Evolutionary conservation across 2,113 vertebrate genomes (phyloP), one percentile per base, ranked within the genome.

Genomic region (Dromas ardeola): DNA sequence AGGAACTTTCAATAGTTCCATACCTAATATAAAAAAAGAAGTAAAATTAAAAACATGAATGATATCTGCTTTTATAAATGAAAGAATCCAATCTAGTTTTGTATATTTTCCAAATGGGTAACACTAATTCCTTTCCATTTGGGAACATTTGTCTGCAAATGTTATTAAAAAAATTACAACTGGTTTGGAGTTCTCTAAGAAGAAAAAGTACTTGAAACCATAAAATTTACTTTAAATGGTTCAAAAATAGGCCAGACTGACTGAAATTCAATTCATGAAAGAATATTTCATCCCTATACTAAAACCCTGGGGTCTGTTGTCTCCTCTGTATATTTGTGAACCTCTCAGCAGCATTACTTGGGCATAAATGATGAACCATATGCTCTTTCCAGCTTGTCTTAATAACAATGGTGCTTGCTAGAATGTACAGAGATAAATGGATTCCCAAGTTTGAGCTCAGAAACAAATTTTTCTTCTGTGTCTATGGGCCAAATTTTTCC

Each of bases 191-290:
- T 49, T 90, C 19, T 92, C 18, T 86, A 45, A 77, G 67, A 26
- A 55, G n/a, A 83, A 88, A 62, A 52, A 88, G 13, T 40, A 81
- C 50, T 79, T 85, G 47, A 94, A 97, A 81, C 27, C 3, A 45
- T 49, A 83, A 65, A 32, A 26, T 52, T 73, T 53, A 36, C 14
- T 49, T 92, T 88, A 71, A 55, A 38, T 73, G 7, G 5, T 61
- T 87, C 50, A 96, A 79, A 97, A 96, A 72, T 73, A 84, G 19
- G 32, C 50, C 25, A 79, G 67, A 88, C 25, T 87, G 45, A 53
- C 49, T 94, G 81, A 91, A 80, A 86, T 74, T 94, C 43, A 94
- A 73, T 85, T 93, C 49, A 85, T 74, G 84, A 65, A 86, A 85
- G n/a, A 91, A 78, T 70, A 96, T 49, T 93, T 95, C 47, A 79